Percentiles rank a stretch among this genome's conserved stretches.
Evolutionary conservation across 2,888 invertebrate species (phyloP).

Genomic region (Sarcophaga subvicina): DNA sequence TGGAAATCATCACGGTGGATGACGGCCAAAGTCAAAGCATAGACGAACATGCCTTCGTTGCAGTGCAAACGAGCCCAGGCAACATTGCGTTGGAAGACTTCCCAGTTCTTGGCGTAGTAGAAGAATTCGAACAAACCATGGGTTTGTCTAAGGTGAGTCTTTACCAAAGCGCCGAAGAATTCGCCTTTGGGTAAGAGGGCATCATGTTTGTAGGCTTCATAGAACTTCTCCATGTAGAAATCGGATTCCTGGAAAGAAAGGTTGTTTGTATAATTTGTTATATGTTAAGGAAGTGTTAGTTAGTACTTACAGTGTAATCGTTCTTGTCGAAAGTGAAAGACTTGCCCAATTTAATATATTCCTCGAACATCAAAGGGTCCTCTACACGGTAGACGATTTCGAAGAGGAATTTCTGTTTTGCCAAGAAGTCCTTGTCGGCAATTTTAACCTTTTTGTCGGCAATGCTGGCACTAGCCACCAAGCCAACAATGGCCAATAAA

Average conservation of each 20-base stretch:
- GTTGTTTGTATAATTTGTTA: not conserved
- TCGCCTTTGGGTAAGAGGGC: slow-evolving; percentile 83
- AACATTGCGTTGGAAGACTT: slow-evolving; percentile 87
- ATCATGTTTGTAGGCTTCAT: slow-evolving; percentile 71
- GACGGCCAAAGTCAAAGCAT: slow-evolving; percentile 85
- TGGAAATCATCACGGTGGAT: slow-evolving; percentile 85
- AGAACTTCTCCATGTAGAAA: slow-evolving; percentile 71
- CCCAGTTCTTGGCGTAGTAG: slow-evolving; percentile 86
- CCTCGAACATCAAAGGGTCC: slow-evolving; percentile 75
- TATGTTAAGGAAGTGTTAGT: not conserved
- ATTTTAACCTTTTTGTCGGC: slow-evolving; percentile 70
- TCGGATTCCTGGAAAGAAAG: slow-evolving; percentile 78
- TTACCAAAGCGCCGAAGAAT: slow-evolving; percentile 82
- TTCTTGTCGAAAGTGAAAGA: slow-evolving; percentile 80
- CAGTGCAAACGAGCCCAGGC: slow-evolving; percentile 84
- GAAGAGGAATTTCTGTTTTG: slow-evolving; percentile 75
- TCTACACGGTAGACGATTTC: slow-evolving; percentile 74
- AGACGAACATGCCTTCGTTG: slow-evolving; percentile 87
- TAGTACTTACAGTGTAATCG: slow-evolving; percentile 24
- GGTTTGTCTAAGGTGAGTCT: slow-evolving; percentile 83
- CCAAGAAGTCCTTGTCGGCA: slow-evolving; percentile 74
- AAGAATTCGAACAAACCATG: slow-evolving; percentile 85
- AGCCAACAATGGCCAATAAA: slow-evolving; percentile 71
- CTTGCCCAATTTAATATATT: slow-evolving; percentile 79
- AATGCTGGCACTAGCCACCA: slow-evolving; percentile 64